Evolutionary conservation across 2,888 invertebrate species (phyloP).

Genomic region (Malacosoma neustria): DNA sequence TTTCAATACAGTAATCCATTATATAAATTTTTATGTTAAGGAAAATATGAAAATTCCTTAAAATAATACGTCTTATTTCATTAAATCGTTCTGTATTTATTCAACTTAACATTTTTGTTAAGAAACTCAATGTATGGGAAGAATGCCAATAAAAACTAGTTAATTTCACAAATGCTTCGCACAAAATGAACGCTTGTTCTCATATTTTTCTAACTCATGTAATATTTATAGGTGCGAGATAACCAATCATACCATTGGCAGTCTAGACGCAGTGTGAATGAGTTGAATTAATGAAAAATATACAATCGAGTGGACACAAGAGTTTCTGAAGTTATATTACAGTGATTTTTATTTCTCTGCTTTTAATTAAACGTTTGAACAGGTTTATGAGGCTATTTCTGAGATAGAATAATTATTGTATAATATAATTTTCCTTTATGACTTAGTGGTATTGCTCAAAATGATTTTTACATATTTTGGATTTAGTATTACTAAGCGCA

Average conservation of each 20-base stretch:
- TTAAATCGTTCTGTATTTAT: neutral
- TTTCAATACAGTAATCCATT: no score
- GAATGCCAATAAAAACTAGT: slow-evolving; percentile 61
- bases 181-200: slow-evolving; percentile 48
- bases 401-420: no score
- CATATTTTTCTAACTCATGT: slow-evolving; percentile 61
- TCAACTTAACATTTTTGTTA: slow-evolving; percentile 9
- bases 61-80: neutral
- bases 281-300: slow-evolving; percentile 50
- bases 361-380: neutral
- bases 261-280: slow-evolving; percentile 60
- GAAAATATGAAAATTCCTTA: no score
- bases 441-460: no score
- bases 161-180: slow-evolving; percentile 54
- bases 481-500: no score
- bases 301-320: slow-evolving; percentile 32
- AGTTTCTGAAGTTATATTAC: slow-evolving; percentile 19
- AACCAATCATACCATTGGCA: slow-evolving; percentile 51
- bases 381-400: neutral
- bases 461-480: no score
- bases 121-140: slow-evolving; percentile 35
- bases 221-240: slow-evolving; percentile 53
- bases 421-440: no score
- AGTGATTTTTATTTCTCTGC: slow-evolving; percentile 6
- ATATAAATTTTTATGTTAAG: no score